Conservation (phyloP, 2,797 vertebrate genomes). For the Coregonus sp. region DNA sequence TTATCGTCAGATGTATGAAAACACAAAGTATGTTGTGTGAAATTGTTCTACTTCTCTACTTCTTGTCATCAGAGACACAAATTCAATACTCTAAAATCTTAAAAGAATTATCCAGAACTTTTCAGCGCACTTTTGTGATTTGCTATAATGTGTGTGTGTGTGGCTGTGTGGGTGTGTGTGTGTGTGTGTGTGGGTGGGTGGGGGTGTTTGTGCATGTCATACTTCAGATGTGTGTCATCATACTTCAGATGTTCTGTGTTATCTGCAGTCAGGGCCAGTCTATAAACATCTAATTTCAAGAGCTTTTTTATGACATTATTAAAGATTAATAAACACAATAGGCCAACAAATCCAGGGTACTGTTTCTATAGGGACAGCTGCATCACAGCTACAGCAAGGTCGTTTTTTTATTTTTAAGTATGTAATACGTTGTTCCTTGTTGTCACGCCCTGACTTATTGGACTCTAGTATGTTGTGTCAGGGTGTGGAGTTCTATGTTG, state of each 20-base stretch:
- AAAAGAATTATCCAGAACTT: slow-evolving; percentile 6
- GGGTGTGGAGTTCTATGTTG: too few relatives aligned
- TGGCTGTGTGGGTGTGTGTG: too few relatives aligned
- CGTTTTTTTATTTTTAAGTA: neutral
- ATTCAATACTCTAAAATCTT: neutral
- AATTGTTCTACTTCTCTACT: neutral
- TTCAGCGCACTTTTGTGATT: neutral
- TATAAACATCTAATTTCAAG: too few relatives aligned
- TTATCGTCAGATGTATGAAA: slow-evolving; percentile 36
- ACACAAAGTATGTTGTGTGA: slow-evolving; percentile 18
- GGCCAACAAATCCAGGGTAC: neutral
- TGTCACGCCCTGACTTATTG: too few relatives aligned
- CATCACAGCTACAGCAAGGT: neutral
- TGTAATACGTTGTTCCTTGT: too few relatives aligned
- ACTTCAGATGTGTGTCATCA: neutral
- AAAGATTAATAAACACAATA: neutral
- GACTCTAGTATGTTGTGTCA: too few relatives aligned
- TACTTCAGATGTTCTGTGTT: neutral
- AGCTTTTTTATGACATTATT: neutral
- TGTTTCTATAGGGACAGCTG: neutral
- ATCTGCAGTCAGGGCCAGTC: neutral
- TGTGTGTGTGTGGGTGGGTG: too few relatives aligned
- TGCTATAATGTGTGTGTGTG: neutral
- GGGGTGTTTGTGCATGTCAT: neutral
- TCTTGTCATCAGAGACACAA: slow-evolving; percentile 5